These are phyloP conservation scores for Miichthys miiuy DNA, from an alignment of 2,797 vertebrate genomes.

Conservation along the genomic window DNA sequence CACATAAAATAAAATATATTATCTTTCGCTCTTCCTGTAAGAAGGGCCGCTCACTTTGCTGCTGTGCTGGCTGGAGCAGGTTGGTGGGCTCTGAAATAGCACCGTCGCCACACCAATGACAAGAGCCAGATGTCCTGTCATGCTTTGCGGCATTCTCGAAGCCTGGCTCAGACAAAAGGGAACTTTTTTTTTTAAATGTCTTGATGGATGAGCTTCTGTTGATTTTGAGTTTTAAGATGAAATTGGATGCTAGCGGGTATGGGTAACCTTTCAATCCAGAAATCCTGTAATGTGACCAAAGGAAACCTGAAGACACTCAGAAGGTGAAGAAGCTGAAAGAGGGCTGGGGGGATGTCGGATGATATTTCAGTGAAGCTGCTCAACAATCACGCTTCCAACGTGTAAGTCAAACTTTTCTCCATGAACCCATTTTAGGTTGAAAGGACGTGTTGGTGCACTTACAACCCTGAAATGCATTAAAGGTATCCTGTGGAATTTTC, in stretches of 20 bases:
- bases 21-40: constrained; percentile 58
- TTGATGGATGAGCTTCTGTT: constrained; percentile 35
- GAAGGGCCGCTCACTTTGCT: constrained; percentile 37
- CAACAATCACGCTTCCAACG: too few relatives aligned
- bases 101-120: constrained; percentile 14
- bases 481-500: not conserved
- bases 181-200: constrained; percentile 3
- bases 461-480: not conserved
- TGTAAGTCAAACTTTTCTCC: not conserved
- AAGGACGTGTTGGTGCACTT: not conserved
- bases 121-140: constrained; percentile 61
- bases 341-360: not conserved
- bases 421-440: not conserved
- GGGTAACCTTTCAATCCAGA: not conserved
- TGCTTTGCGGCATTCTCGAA: not conserved
- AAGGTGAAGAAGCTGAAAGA: not conserved
- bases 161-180: constrained; percentile 32
- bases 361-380: not conserved
- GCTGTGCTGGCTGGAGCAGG: constrained; percentile 32
- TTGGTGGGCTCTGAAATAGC: constrained; percentile 31
- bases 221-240: constrained; percentile 19
- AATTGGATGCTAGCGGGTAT: constrained; percentile 12
- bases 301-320: not conserved
- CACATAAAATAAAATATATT: constrained; percentile 58
- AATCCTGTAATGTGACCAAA: constrained; percentile 12